Evolutionary conservation across 2,888 invertebrate genomes (phyloP), one percentile per base, ranked within the genome.

Genomic region (Phengaris arion): DNA sequence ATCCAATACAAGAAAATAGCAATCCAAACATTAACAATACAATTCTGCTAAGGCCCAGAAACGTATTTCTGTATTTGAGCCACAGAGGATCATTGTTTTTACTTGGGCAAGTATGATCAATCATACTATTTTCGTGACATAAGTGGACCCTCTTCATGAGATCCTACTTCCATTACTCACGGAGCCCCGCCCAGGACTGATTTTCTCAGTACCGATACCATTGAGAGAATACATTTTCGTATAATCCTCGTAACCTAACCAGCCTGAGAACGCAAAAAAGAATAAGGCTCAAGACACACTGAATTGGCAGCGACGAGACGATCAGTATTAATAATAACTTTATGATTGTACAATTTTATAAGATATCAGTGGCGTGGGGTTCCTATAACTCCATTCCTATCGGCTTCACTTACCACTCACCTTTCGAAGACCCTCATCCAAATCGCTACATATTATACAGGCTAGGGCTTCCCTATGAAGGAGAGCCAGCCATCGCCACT

Each of bases 101-200:
- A 89, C 87, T 84, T 82, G 81, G 84, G 83, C 84, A 84, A 85
- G 84, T 86, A 89, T 90, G 91, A 93, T 93, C 92, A 92, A 93
- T 93, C 93, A 93, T 92, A 90, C 85, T 85, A 88, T 89, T 88
- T 86, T 85, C 82, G 85, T 88, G 92, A 92, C 92, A 92, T 91
- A 92, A 93, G 92, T 91, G 92, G 90, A 92, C 93, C 93, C 92
- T 93, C 90, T 89, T 91, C 90, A 89, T 87, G 83, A 87, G 89
- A 90, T 89, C 89, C 83, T 87, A 90, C 85, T 89, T 88, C 92
- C 93, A 93, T 93, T 93, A 93, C 88, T 93, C 92, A 93, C 83
- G 81, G 84, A 83, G 85, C 89, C 89, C 86, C 92, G 89, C 92
- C 92, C 89, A 82, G 83, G 86, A 84, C 90, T 90, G 91, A 91